phyloP scores from a whole-genome alignment of 1,140 invertebrate genomes.

The Euglossa dilemma region DNA sequence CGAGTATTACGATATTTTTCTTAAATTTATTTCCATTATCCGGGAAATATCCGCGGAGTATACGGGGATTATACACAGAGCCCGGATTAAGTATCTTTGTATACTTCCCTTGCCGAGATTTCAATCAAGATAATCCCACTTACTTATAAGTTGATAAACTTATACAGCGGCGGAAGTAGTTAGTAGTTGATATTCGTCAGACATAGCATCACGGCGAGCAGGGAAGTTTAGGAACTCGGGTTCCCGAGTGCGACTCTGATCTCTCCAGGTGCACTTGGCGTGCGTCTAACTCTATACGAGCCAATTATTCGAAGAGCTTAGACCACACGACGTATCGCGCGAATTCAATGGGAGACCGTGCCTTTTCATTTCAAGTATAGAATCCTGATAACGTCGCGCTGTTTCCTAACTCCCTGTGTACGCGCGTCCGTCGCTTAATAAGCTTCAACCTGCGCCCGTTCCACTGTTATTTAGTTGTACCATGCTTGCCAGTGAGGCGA shows the following conservation, averaged over 20 bases:
- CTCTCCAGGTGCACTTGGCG: not conserved
- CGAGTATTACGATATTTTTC: too few relatives aligned
- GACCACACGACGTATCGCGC: too few relatives aligned
- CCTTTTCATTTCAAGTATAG: not conserved
- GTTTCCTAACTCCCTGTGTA: not conserved
- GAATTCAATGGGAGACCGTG: not conserved
- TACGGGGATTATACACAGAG: too few relatives aligned
- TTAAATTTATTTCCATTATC: too few relatives aligned
- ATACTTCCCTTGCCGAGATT: too few relatives aligned
- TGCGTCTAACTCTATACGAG: constrained; percentile 3
- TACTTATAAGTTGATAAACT: not conserved
- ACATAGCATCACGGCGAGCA: not conserved
- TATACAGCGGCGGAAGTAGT: not conserved
- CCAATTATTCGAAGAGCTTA: constrained; percentile 11
- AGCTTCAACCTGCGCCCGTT: not conserved
- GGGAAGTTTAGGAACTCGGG: not conserved
- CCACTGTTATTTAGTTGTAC: not conserved
- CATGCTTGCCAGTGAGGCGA: too few relatives aligned
- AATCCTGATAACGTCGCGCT: not conserved
- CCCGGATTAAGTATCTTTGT: too few relatives aligned
- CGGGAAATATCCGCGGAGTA: too few relatives aligned
- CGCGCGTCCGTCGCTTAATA: not conserved
- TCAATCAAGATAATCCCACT: not conserved
- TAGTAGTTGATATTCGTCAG: not conserved
- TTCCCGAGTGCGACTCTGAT: not conserved